Conservation (phyloP, 2,888 invertebrate species). For the Coenonympha glycerion region DNA sequence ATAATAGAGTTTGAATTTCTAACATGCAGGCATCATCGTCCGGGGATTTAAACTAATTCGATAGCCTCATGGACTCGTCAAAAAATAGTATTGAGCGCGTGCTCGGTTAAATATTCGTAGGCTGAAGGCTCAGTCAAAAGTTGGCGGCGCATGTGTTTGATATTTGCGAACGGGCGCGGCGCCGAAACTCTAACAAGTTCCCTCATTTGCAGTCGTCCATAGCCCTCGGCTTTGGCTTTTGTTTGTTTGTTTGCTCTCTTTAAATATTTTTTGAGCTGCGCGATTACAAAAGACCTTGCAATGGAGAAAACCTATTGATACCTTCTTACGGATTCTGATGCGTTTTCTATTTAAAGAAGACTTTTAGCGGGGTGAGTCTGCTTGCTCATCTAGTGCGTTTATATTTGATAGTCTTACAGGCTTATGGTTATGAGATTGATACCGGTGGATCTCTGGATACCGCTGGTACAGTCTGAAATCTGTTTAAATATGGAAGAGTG, state of each 20-base stretch:
- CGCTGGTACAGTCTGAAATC: no score
- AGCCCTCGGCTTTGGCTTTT: slow-evolving; percentile 15
- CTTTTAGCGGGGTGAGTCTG: not conserved
- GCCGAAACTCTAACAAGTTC: slow-evolving; percentile 20
- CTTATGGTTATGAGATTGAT: no score
- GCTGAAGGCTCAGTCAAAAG: slow-evolving; percentile 15
- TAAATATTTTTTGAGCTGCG: slow-evolving; percentile 9
- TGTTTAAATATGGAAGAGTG: no score
- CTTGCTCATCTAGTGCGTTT: no score
- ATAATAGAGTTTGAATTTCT: not conserved
- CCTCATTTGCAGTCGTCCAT: slow-evolving; percentile 24
- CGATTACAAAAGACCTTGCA: slow-evolving; percentile 5
- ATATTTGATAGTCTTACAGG: no score
- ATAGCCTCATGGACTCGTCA: slow-evolving; percentile 5
- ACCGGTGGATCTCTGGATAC: no score
- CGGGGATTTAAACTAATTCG: not conserved
- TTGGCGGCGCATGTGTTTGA: slow-evolving; percentile 15
- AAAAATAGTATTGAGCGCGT: slow-evolving; percentile 5
- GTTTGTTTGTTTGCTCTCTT: slow-evolving; percentile 13
- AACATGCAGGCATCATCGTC: not conserved
- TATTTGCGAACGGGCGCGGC: slow-evolving; percentile 19
- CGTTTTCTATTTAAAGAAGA: not conserved
- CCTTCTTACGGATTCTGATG: not conserved
- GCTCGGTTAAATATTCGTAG: slow-evolving; percentile 8
- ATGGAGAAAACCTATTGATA: slow-evolving; percentile 5